Conservation (phyloP, 2,888 invertebrate genomes). For the Cecidostiba fungosa region DNA sequence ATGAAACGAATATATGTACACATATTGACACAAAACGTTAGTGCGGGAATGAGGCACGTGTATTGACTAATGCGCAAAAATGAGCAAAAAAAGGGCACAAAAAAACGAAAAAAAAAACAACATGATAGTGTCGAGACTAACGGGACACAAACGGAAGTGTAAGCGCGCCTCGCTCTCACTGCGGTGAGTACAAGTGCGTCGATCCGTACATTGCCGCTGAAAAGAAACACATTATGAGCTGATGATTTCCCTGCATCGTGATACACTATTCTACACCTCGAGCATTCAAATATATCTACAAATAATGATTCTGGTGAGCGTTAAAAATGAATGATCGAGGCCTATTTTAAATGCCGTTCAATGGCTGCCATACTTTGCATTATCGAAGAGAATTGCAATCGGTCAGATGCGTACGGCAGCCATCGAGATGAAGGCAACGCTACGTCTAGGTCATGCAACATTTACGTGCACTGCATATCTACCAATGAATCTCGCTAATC, state of each 20-base stretch:
- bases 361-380: slow-evolving; percentile 25
- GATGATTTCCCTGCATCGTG: slow-evolving; percentile 57
- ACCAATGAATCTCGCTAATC: not conserved
- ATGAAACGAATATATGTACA: not conserved
- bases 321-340: slow-evolving; percentile 57
- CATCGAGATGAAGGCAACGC: slow-evolving; percentile 42
- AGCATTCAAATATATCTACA: slow-evolving; percentile 46
- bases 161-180: slow-evolving; percentile 74
- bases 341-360: no score
- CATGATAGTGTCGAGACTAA: slow-evolving; percentile 73
- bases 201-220: slow-evolving; percentile 78
- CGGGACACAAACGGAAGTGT: slow-evolving; percentile 70
- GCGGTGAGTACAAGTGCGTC: slow-evolving; percentile 75
- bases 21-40: not conserved
- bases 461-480: slow-evolving; percentile 66
- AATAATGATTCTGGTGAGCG: not conserved
- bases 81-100: slow-evolving; percentile 50
- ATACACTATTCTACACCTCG: slow-evolving; percentile 33
- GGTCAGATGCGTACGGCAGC: slow-evolving; percentile 13
- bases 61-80: slow-evolving; percentile 35
- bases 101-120: slow-evolving; percentile 55
- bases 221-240: slow-evolving; percentile 74
- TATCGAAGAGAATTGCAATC: not conserved
- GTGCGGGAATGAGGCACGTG: slow-evolving; percentile 56
- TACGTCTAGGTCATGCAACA: slow-evolving; percentile 67